These are phyloP conservation scores for Idris sp. DNA, from an alignment of 1,140 invertebrate species.

Conservation along the genomic window DNA sequence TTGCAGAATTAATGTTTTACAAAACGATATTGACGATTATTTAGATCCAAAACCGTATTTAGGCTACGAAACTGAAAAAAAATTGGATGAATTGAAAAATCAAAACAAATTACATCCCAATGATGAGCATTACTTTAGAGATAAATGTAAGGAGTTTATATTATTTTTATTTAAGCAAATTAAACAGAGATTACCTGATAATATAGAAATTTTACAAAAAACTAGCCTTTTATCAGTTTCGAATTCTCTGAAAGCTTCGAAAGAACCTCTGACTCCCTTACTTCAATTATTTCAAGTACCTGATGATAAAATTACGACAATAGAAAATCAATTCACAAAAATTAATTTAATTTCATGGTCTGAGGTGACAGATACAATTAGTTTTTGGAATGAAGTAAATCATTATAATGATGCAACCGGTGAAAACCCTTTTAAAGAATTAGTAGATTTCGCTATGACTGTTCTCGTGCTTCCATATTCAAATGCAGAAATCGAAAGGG, in stretches of 20 bases:
- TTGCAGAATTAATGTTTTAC: conserved; percentile 16
- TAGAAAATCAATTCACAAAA: conserved; percentile 48
- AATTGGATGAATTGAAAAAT: conserved; percentile 20
- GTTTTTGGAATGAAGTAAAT: conserved; percentile 15
- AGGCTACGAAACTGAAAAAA: conserved; percentile 17
- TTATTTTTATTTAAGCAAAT: conserved; percentile 24
- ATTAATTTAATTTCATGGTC: conserved; percentile 21
- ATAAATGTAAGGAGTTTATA: conserved; percentile 34
- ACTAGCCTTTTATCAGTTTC: conserved; percentile 23
- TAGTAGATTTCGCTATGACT: conserved; percentile 21
- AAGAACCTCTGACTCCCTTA: conserved; percentile 15
- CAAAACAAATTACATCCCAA: background rate
- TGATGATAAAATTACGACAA: conserved; percentile 21
- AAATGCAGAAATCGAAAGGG: conserved; percentile 3
- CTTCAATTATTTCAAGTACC: conserved; percentile 17
- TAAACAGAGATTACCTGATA: conserved; percentile 27
- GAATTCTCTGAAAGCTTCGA: conserved; percentile 6
- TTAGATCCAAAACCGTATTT: conserved; percentile 49
- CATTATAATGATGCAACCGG: conserved; percentile 5
- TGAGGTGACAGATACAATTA: conserved; percentile 3
- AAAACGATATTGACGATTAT: conserved; percentile 11
- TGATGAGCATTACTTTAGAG: conserved; percentile 18
- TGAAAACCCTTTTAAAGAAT: conserved; percentile 38
- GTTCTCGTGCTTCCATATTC: conserved; percentile 12
- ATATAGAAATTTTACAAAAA: conserved; percentile 31